Conservation (phyloP, 64 coral and sea anemone species). For the Montipora capricornis region DNA sequence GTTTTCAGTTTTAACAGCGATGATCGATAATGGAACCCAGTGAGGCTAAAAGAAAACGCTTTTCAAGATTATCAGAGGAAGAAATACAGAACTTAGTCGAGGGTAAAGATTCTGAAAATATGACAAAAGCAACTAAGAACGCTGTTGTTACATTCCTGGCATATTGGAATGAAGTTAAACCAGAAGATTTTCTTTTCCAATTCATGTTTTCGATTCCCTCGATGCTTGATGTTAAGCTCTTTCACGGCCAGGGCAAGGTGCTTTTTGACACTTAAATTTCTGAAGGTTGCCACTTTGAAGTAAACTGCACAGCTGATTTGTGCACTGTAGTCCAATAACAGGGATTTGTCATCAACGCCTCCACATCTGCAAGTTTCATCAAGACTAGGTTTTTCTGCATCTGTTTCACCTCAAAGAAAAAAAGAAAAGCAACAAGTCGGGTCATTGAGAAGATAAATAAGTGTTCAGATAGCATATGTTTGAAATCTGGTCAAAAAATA, state of each 20-base stretch:
- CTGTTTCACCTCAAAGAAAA: background rate
- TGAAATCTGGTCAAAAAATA: too few species aligned
- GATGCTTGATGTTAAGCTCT: background rate
- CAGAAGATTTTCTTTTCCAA: background rate
- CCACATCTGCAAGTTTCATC: background rate
- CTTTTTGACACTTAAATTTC: conserved; percentile 10
- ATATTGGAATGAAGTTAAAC: too few species aligned
- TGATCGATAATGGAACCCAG: too few species aligned
- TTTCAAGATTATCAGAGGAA: too few species aligned
- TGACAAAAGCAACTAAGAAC: too few species aligned
- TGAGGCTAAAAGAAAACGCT: too few species aligned
- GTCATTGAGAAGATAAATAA: background rate
- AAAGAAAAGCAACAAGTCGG: background rate
- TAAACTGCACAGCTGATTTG: background rate
- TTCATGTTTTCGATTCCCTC: background rate
- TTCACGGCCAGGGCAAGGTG: background rate
- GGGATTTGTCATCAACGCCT: background rate
- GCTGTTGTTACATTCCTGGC: too few species aligned
- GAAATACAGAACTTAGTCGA: too few species aligned
- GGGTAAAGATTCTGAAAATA: too few species aligned
- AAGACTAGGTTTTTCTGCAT: background rate
- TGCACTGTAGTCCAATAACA: background rate
- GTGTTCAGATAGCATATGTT: too few species aligned
- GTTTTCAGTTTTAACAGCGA: too few species aligned
- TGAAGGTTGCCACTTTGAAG: background rate